Percentiles rank a stretch among this genome's conserved stretches.
Evolutionary conservation across 2,113 vertebrate genomes (phyloP).

Genomic region (Sinocyclocheilus anshuiensis): DNA sequence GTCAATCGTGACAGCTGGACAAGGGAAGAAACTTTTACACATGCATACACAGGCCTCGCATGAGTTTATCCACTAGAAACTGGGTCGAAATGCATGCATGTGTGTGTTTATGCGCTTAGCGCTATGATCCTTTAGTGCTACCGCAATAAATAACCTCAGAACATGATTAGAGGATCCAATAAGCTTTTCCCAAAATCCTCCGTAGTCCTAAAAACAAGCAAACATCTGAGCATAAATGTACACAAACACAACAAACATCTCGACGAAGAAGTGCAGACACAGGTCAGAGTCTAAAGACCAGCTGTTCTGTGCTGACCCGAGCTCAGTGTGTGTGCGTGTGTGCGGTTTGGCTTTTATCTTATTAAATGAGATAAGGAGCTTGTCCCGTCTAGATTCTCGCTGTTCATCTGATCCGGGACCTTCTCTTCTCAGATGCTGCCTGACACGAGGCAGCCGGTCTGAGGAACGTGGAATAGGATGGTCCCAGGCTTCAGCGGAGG

Average conservation of each 20-base stretch:
- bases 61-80: conserved; percentile 7
- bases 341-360: conserved; percentile 13
- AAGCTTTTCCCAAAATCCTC: conserved; percentile 57
- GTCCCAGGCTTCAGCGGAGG: conserved; percentile 59
- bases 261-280: conserved; percentile 52
- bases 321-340: not conserved
- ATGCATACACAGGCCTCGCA: not conserved
- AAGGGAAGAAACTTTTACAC: not conserved
- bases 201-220: conserved; percentile 37
- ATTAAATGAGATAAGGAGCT: conserved; percentile 20
- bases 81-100: not conserved
- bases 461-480: conserved; percentile 50
- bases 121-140: conserved; percentile 27
- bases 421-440: not conserved
- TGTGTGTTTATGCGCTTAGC: conserved; percentile 23
- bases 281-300: conserved; percentile 57
- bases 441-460: conserved; percentile 52
- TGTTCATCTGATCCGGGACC: conserved; percentile 1
- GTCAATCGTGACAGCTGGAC: not conserved
- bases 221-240: conserved; percentile 24
- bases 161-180: conserved; percentile 38
- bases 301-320: conserved; percentile 55
- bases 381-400: not conserved
- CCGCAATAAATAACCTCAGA: conserved; percentile 3
- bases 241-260: conserved; percentile 59